phyloP scores from a whole-genome alignment of 2,888 invertebrate genomes.

The Protula sp. region DNA sequence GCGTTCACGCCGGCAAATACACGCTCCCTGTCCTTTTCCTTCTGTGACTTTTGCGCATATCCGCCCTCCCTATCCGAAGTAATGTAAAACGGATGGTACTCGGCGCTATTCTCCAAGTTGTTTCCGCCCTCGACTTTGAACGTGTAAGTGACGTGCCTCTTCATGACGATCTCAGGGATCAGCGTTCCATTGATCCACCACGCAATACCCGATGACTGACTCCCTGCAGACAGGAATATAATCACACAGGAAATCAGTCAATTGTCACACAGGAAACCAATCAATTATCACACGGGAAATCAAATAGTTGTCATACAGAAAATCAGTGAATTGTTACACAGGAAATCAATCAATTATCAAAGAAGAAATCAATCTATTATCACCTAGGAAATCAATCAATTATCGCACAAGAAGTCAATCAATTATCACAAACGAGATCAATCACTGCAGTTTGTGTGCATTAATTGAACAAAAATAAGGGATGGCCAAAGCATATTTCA shows the following conservation, averaged over 20 bases:
- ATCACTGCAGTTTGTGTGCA: too few relatives aligned
- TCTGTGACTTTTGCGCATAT: background rate
- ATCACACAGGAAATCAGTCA: background rate
- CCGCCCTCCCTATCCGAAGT: slow-evolving; percentile 62
- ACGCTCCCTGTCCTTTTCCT: background rate
- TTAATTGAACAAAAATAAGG: too few relatives aligned
- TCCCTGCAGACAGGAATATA: slow-evolving; percentile 27
- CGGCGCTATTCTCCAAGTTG: slow-evolving; percentile 72
- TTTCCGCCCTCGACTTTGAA: slow-evolving; percentile 83
- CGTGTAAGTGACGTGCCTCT: slow-evolving; percentile 78
- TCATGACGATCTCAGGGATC: slow-evolving; percentile 82
- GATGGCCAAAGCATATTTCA: too few relatives aligned
- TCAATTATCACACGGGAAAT: too few relatives aligned
- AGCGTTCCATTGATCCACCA: slow-evolving; percentile 89
- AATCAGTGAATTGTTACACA: too few relatives aligned
- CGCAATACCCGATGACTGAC: slow-evolving; percentile 62
- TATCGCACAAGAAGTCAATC: too few relatives aligned
- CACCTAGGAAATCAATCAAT: too few relatives aligned
- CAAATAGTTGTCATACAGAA: too few relatives aligned
- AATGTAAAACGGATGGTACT: slow-evolving; percentile 87
- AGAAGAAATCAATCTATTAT: too few relatives aligned
- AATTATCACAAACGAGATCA: too few relatives aligned
- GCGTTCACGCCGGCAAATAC: background rate
- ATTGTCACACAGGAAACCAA: background rate
- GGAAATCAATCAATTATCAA: too few relatives aligned